These are phyloP conservation scores for Schizopygopsis malacanthus DNA, from an alignment of 2,797 vertebrate species.

Conservation along the genomic window DNA sequence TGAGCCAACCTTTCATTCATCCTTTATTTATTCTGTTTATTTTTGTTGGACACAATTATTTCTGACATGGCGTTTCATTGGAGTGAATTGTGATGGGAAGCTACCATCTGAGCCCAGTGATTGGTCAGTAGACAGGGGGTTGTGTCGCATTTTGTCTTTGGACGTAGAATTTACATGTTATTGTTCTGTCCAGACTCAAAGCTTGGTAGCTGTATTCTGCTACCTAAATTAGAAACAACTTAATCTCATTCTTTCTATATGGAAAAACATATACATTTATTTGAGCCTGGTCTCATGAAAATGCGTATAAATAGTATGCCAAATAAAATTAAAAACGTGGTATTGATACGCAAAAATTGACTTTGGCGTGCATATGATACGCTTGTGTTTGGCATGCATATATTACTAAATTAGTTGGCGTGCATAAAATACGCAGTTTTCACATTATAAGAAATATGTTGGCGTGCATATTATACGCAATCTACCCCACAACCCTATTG, in stretches of 20 bases:
- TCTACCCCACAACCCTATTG: too few species aligned
- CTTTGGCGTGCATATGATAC: too few species aligned
- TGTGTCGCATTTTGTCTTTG: slow-evolving; percentile 47
- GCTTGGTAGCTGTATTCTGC: not conserved
- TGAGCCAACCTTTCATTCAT: slow-evolving; percentile 36
- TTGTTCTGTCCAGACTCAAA: slow-evolving; percentile 39
- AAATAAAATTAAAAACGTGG: too few species aligned
- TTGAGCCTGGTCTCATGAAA: too few species aligned
- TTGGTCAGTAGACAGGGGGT: slow-evolving; percentile 26
- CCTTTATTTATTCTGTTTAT: slow-evolving; percentile 33
- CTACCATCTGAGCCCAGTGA: not conserved
- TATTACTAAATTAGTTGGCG: too few species aligned
- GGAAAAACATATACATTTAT: too few species aligned
- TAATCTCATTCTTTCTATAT: slow-evolving; percentile 9
- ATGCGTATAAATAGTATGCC: too few species aligned
- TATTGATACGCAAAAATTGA: too few species aligned
- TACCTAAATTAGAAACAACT: slow-evolving; percentile 6
- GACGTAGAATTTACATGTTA: slow-evolving; percentile 33
- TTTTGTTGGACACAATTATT: slow-evolving; percentile 51
- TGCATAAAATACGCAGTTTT: too few species aligned
- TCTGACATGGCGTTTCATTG: slow-evolving; percentile 14
- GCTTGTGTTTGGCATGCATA: too few species aligned
- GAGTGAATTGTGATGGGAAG: slow-evolving; percentile 9
- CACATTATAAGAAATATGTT: too few species aligned
- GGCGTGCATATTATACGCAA: too few species aligned